These are phyloP conservation scores for Sesia bembeciformis DNA, from an alignment of 2,888 invertebrate genomes.

Conservation along the genomic window DNA sequence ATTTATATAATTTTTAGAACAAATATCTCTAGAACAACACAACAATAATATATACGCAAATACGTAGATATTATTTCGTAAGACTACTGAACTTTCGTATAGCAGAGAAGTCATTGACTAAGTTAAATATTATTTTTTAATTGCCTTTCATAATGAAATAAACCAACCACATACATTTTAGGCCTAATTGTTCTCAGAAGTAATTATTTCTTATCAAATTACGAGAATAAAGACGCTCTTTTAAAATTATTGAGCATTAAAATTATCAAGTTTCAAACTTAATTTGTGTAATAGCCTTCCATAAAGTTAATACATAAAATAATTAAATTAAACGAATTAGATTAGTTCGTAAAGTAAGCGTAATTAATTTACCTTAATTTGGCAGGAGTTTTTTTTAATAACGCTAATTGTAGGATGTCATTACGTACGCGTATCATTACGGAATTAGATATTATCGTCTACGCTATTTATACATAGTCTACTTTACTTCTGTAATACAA, in stretches of 20 bases:
- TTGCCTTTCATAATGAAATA: too few relatives aligned
- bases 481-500: neutral
- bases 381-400: constrained; percentile 29
- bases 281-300: constrained; percentile 15
- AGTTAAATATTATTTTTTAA: too few relatives aligned
- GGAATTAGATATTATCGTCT: neutral
- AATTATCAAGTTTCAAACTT: constrained; percentile 15
- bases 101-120: too few relatives aligned
- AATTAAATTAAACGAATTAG: constrained; percentile 19
- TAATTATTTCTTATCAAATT: neutral
- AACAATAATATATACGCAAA: too few relatives aligned
- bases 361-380: constrained; percentile 30
- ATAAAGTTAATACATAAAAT: constrained; percentile 18
- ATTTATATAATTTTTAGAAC: too few relatives aligned
- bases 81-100: too few relatives aligned
- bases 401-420: constrained; percentile 34
- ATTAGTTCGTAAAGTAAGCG: constrained; percentile 31
- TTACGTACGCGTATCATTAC: constrained; percentile 5
- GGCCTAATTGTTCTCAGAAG: neutral
- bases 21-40: too few relatives aligned
- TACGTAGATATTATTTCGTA: too few relatives aligned
- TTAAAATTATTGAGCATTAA: constrained; percentile 13
- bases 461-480: neutral
- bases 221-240: neutral
- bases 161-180: too few relatives aligned